Conservation (phyloP, 1,140 invertebrate species). For the Pararge aegeria region DNA sequence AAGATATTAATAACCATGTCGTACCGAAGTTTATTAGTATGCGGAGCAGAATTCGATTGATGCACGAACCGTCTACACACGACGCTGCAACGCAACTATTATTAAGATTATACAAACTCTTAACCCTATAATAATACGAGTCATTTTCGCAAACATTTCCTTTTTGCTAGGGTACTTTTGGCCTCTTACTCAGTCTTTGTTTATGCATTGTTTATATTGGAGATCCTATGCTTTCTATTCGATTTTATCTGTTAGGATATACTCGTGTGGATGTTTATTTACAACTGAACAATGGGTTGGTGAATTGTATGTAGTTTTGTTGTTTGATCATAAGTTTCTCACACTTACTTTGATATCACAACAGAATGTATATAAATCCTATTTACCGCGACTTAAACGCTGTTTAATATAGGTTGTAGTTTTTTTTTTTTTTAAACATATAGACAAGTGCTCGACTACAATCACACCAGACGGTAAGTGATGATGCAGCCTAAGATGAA, state of each 20-base stretch:
- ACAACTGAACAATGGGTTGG: neutral
- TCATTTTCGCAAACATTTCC: neutral
- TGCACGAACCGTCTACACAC: constrained; percentile 27
- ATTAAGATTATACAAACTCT: neutral
- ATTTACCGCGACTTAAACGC: no score
- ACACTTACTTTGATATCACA: neutral
- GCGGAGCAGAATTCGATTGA: constrained; percentile 28
- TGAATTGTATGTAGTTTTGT: neutral
- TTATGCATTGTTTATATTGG: constrained; percentile 29
- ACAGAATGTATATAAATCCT: no score
- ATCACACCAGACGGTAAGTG: no score
- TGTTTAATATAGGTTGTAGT: no score
- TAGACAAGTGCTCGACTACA: no score
- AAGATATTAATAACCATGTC: constrained; percentile 30
- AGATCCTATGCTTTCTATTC: constrained; percentile 27
- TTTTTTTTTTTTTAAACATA: no score
- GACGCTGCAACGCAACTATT: constrained; percentile 4
- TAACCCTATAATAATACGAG: neutral
- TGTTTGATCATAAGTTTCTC: neutral
- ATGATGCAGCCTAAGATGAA: no score
- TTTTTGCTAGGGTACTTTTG: neutral
- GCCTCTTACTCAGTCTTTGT: neutral
- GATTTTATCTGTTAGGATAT: constrained; percentile 16
- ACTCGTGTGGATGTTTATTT: neutral
- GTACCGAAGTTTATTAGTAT: constrained; percentile 34